Conservation (phyloP, 2,113 vertebrate species). For the human region GRCh38 chr20:53684001-53684500, state of each 20-base stretch:
- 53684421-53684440: too few species aligned
- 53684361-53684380: too few species aligned
- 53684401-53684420: too few species aligned
- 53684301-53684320: too few species aligned
- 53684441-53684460: too few species aligned
- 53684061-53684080: not conserved
- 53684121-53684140: not conserved
- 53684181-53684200: not conserved
- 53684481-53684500: too few species aligned
- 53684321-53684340: too few species aligned
- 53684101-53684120: fast-evolving
- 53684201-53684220: not conserved
- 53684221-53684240: not conserved
- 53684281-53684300: too few species aligned
- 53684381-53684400: too few species aligned
- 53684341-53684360: too few species aligned
- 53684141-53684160: not conserved
- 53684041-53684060: not conserved
- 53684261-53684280: too few species aligned
- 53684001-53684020: not conserved
- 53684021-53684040: not conserved
- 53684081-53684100: not conserved
- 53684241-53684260: not conserved
- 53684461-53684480: too few species aligned
- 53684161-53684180: not conserved